Conservation (phyloP, 2,113 vertebrate species). For the Aptenodytes forsteri region DNA sequence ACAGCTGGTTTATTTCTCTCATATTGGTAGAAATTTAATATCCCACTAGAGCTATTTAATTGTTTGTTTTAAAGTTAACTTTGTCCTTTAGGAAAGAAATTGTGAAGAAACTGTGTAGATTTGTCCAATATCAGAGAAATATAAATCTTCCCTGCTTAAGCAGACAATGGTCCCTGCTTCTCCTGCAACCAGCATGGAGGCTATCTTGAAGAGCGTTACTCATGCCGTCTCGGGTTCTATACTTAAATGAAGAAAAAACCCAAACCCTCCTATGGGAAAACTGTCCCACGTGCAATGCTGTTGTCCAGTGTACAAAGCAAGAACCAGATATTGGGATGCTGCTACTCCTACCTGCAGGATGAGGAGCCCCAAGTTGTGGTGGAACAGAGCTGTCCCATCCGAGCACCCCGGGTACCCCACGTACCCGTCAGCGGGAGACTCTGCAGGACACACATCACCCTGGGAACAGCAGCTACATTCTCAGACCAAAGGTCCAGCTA, state of each 20-base stretch:
- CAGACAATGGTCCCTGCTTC: neutral
- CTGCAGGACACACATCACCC: neutral
- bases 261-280: neutral
- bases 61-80: slow-evolving; percentile 7
- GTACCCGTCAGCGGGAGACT: fast-evolving
- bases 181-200: neutral
- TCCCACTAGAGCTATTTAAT: neutral
- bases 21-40: slow-evolving; percentile 25
- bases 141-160: neutral
- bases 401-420: fast-evolving
- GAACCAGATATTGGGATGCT: neutral
- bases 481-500: neutral
- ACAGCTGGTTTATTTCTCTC: neutral
- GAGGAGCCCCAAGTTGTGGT: neutral
- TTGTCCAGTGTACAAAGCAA: neutral
- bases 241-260: neutral
- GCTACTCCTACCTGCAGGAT: neutral
- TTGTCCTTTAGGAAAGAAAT: neutral
- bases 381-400: neutral
- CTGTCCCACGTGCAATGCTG: neutral
- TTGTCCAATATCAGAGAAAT: neutral
- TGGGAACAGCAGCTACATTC: neutral
- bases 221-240: fast-evolving
- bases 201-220: neutral
- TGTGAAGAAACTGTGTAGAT: neutral